These are phyloP conservation scores for Drosophila parvula DNA, from an alignment of 1,140 invertebrate species.

Conservation along the genomic window DNA sequence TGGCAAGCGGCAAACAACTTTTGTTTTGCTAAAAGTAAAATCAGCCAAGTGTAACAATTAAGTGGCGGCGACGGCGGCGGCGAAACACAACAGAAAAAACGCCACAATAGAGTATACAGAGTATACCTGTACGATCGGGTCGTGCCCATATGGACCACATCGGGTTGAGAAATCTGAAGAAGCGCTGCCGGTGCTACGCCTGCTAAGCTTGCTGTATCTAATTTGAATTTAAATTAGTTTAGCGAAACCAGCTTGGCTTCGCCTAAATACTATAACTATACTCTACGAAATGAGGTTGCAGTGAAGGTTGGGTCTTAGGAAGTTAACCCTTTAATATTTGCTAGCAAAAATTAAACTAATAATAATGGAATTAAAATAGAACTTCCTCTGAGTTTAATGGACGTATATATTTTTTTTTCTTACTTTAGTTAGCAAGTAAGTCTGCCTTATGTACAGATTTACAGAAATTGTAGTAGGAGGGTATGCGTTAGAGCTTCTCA, in stretches of 20 bases:
- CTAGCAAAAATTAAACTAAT: too few species aligned
- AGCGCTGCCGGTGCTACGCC: conserved; percentile 71
- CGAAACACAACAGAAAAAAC: conserved; percentile 49
- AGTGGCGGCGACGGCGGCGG: conserved; percentile 55
- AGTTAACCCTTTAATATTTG: conserved; percentile 7
- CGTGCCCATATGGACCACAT: conserved; percentile 68
- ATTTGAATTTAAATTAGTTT: conserved; percentile 82
- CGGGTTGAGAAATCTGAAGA: conserved; percentile 75
- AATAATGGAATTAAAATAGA: too few species aligned
- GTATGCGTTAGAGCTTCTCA: too few species aligned
- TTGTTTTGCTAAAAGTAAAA: conserved; percentile 80
- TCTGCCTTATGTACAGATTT: too few species aligned
- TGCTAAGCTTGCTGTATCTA: conserved; percentile 73
- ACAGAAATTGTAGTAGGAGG: too few species aligned
- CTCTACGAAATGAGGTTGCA: conserved; percentile 30
- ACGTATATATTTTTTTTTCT: too few species aligned
- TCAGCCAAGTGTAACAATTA: conserved; percentile 83
- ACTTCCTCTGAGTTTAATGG: too few species aligned
- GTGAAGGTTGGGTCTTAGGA: conserved; percentile 33
- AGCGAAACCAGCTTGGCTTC: conserved; percentile 39
- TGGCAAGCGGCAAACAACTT: conserved; percentile 74
- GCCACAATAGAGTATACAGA: conserved; percentile 14
- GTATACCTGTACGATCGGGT: conserved; percentile 51
- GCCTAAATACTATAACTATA: conserved; percentile 35
- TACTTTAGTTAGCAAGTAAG: too few species aligned